phyloP scores from a whole-genome alignment of 1,140 invertebrate species.

The Aphelenchoides besseyi region DNA sequence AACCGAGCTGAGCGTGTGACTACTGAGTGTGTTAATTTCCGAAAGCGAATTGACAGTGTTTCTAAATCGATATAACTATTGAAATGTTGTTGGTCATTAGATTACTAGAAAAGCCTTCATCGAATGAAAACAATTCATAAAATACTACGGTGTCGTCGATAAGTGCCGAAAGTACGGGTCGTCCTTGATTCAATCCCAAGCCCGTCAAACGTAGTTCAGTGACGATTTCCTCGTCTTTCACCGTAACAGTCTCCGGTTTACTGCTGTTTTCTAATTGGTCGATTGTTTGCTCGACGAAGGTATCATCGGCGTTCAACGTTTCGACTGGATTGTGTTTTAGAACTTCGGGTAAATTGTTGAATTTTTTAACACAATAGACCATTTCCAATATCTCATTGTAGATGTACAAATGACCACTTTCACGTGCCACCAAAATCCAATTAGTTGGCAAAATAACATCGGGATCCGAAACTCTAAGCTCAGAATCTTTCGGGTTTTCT shows the following conservation, averaged over 20 bases:
- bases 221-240: slow-evolving; percentile 36
- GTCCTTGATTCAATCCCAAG: slow-evolving; percentile 53
- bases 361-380: slow-evolving; percentile 53
- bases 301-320: slow-evolving; percentile 23
- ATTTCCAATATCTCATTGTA: slow-evolving; percentile 46
- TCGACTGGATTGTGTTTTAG: slow-evolving; percentile 25
- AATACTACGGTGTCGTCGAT: slow-evolving; percentile 54
- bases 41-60: slow-evolving; percentile 46
- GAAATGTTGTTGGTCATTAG: neutral
- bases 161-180: slow-evolving; percentile 51
- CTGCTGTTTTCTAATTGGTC: slow-evolving; percentile 11
- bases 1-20: slow-evolving; percentile 41
- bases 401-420: slow-evolving; percentile 54
- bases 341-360: slow-evolving; percentile 31
- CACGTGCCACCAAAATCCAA: slow-evolving; percentile 52
- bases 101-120: slow-evolving; percentile 45
- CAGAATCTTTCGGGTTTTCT: neutral
- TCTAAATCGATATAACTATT: slow-evolving; percentile 27
- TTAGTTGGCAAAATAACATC: slow-evolving; percentile 36
- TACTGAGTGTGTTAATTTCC: slow-evolving; percentile 30
- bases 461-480: slow-evolving; percentile 25
- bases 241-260: slow-evolving; percentile 24
- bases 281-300: slow-evolving; percentile 27
- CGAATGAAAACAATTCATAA: slow-evolving; percentile 55
- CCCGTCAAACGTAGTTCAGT: slow-evolving; percentile 47